Evolutionary conservation across 2,888 invertebrate species (phyloP), one percentile per base, ranked within the genome.

Genomic region (Zygaena filipendulae): DNA sequence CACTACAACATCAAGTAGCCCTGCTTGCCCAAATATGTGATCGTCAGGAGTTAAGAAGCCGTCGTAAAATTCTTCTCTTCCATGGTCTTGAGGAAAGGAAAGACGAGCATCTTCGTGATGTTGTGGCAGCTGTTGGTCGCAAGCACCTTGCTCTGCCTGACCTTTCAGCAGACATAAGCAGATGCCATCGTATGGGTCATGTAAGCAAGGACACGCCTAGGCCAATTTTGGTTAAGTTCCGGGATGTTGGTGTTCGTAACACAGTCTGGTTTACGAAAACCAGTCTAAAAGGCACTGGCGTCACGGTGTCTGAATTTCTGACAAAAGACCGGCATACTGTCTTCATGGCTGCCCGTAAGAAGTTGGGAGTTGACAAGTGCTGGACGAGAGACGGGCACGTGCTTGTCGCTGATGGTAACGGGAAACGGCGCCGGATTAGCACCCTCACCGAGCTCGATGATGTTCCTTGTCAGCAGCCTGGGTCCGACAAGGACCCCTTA

Each of bases 231-330:
- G 5, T 25, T 7, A 25, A 25, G 9, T 14, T 14, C n/a, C 25
- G 19, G 3, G 25, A 25, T 6, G n/a, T 25, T 7, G 9, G 11
- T 7, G 7, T 5, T 11, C 9, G 16, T 11, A 14, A 25, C 3
- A 9, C 20, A 10, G 23, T 25, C 21, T 39, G 35, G 36, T 21
- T 20, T 16, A 4, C 22, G n/a, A 31, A 36, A 19, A 23, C 26
- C 2, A 11, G 9, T 2, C 23, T 35, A 2, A 37, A 34, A 21
- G 30, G 33, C 19, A 14, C 33, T 3, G 37, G 37, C 3, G 19
- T 34, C 1, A 37, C 37, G 2, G 4, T 37, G 2, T 33, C 33
- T 2, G 37, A 37, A 13, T 37, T 33, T 13, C 23, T 37, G 1
- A 37, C 37, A 2, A 33, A 29, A 12, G 12, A 19, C 1, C 22